Evolutionary conservation across 2,113 vertebrate species (phyloP).

Genomic region (Zosterops lateralis): DNA sequence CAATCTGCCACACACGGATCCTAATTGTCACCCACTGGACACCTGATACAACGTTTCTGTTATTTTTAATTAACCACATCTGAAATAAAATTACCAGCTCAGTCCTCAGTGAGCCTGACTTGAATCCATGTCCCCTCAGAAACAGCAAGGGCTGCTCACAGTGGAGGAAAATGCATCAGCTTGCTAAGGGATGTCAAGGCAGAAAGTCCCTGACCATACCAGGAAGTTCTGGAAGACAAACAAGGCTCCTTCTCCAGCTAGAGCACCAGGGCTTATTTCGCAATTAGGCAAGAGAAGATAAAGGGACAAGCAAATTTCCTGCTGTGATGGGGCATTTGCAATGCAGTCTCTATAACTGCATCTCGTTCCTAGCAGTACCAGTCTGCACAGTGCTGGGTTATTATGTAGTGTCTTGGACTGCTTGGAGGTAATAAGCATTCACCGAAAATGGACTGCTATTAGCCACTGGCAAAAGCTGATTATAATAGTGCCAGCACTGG

Average conservation of each 20-base stretch:
- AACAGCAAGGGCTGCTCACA: not conserved
- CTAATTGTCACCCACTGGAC: not conserved
- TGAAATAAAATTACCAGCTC: conserved; percentile 19
- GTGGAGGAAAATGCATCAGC: not conserved
- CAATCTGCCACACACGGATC: not conserved
- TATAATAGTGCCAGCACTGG: conserved; percentile 55
- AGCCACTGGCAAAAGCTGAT: conserved; percentile 65
- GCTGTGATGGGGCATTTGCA: conserved; percentile 24
- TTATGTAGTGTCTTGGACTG: conserved; percentile 60
- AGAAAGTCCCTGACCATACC: not conserved
- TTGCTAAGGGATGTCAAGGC: not conserved
- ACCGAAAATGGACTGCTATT: conserved; percentile 67
- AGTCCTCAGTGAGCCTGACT: not conserved
- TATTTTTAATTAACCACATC: conserved; percentile 24
- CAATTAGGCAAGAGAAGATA: conserved; percentile 52
- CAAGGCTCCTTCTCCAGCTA: not conserved
- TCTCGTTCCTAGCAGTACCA: conserved; percentile 46
- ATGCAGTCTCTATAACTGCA: conserved; percentile 15
- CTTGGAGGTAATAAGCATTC: conserved; percentile 64
- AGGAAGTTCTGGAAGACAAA: conserved; percentile 23
- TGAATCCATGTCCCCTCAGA: not conserved
- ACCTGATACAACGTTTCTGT: not conserved
- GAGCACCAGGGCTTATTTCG: not conserved
- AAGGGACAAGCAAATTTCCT: conserved; percentile 49
- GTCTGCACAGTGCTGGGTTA: conserved; percentile 46